phyloP scores from a whole-genome alignment of 2,797 vertebrate genomes.

The Buphagus erythrorhynchus region DNA sequence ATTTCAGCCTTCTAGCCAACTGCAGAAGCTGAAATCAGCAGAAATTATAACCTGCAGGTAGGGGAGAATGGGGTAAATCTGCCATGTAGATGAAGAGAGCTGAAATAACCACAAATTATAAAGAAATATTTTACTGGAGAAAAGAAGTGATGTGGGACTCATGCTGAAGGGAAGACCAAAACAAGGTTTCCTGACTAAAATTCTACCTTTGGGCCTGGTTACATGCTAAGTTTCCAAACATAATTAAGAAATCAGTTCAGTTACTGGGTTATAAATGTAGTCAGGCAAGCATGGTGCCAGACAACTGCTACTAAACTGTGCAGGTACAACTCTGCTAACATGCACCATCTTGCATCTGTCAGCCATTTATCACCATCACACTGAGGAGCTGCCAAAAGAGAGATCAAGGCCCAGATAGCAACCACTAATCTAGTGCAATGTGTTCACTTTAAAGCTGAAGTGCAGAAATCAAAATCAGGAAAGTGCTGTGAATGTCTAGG shows the following conservation, averaged over 20 bases:
- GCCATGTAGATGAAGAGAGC: not conserved
- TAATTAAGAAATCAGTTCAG: not conserved
- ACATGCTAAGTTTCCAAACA: not conserved
- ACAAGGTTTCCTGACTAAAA: not conserved
- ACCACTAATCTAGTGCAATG: not conserved
- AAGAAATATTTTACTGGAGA: not conserved
- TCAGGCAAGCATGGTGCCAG: not conserved
- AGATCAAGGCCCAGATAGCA: not conserved
- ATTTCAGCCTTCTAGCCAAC: not conserved
- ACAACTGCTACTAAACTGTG: not conserved
- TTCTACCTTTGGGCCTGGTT: not conserved
- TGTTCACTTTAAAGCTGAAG: not conserved
- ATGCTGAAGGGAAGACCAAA: not conserved
- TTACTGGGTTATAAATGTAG: not conserved
- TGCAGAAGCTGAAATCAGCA: not conserved
- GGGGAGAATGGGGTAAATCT: not conserved
- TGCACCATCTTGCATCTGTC: not conserved
- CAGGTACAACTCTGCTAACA: not conserved
- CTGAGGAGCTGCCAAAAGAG: not conserved
- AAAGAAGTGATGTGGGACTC: not conserved
- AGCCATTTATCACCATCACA: not conserved
- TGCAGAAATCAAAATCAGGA: not conserved
- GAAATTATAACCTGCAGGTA: not conserved
- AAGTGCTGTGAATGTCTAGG: rapidly evolving
- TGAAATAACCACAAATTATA: not conserved